These are phyloP conservation scores for Coecobrya sp. DNA, from an alignment of 2,888 invertebrate genomes.

Conservation along the genomic window DNA sequence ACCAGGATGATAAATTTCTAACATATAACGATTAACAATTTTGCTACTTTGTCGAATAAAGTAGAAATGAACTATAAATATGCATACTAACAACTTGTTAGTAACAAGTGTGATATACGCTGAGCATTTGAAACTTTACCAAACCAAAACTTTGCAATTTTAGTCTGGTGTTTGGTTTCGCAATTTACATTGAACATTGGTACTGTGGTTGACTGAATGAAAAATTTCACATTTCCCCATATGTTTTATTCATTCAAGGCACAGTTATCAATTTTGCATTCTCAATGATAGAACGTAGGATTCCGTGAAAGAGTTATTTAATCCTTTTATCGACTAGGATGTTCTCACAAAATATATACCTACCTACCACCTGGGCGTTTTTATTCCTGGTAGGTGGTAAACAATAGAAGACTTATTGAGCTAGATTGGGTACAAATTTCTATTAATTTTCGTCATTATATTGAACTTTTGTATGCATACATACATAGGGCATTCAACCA, in stretches of 20 bases:
- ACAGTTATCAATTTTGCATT: slow-evolving; percentile 20
- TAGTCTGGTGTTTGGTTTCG: neutral
- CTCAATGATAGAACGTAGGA: too few relatives aligned
- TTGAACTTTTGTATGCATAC: neutral
- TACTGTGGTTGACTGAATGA: neutral
- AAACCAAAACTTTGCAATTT: slow-evolving; percentile 14
- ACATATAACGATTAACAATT: too few relatives aligned
- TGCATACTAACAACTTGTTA: too few relatives aligned
- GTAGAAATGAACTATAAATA: too few relatives aligned
- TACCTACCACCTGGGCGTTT: neutral
- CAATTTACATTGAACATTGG: neutral
- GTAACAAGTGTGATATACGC: too few relatives aligned
- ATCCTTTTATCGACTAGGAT: neutral
- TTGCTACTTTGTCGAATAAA: neutral
- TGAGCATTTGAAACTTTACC: too few relatives aligned
- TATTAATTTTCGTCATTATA: neutral
- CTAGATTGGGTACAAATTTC: neutral
- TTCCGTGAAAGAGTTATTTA: neutral
- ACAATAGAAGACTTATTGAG: neutral
- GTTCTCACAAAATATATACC: neutral
- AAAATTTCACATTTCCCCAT: neutral
- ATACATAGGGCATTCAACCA: neutral
- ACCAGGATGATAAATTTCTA: too few relatives aligned
- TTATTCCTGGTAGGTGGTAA: neutral
- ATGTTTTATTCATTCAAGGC: neutral